A percentile compares a stretch with the other conserved stretches of the same genome.
Evolutionary conservation across 1,140 invertebrate species (phyloP).

Genomic region (Lucilia cuprina): DNA sequence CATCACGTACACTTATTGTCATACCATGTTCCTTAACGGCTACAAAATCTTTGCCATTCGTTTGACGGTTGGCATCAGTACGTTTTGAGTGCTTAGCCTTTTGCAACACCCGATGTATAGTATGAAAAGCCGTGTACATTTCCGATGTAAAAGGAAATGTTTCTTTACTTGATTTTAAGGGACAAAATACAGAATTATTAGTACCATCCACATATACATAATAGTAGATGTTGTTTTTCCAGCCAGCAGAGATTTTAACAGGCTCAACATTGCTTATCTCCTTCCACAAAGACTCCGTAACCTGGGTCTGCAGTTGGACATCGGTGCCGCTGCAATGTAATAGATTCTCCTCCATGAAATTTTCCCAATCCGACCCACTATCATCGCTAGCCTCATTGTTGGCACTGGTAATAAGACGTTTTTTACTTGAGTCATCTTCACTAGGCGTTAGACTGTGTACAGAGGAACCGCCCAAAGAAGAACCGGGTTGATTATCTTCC

Average conservation of each 20-base stretch:
- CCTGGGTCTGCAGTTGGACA: slow-evolving; percentile 72
- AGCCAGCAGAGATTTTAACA: slow-evolving; percentile 63
- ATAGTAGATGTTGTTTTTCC: slow-evolving; percentile 53
- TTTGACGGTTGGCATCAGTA: slow-evolving; percentile 64
- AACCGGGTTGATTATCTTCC: slow-evolving; percentile 52
- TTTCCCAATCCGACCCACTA: slow-evolving; percentile 69
- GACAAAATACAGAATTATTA: slow-evolving; percentile 51
- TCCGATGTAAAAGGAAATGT: slow-evolving; percentile 68
- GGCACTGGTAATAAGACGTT: slow-evolving; percentile 43
- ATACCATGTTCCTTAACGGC: slow-evolving; percentile 67
- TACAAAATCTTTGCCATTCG: slow-evolving; percentile 74
- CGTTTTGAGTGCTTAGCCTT: slow-evolving; percentile 67
- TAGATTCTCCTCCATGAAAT: slow-evolving; percentile 67
- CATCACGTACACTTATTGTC: slow-evolving; percentile 44
- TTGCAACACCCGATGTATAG: slow-evolving; percentile 74
- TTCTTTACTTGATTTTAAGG: slow-evolving; percentile 55
- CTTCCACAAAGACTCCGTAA: slow-evolving; percentile 74
- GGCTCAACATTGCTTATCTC: slow-evolving; percentile 74
- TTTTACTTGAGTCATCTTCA: slow-evolving; percentile 52
- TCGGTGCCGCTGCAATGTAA: slow-evolving; percentile 68
- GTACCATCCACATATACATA: slow-evolving; percentile 57
- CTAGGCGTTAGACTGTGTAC: slow-evolving; percentile 59
- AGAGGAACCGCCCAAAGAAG: slow-evolving; percentile 54
- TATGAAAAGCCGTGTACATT: slow-evolving; percentile 72
- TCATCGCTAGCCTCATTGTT: slow-evolving; percentile 43